phyloP scores from a whole-genome alignment of 2,888 invertebrate species.

The Euplexia lucipara region DNA sequence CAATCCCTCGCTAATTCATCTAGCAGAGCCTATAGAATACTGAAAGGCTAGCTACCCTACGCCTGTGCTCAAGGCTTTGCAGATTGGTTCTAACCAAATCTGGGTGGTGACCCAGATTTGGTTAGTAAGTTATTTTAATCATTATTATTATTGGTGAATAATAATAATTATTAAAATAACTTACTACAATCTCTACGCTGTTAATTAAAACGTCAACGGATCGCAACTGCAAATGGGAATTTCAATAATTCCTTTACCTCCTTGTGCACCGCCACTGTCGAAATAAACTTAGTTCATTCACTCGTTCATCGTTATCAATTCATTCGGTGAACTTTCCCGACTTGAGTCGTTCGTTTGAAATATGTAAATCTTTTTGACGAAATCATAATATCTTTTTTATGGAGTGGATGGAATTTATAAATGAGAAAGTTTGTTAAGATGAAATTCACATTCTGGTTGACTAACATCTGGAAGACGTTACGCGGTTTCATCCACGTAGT shows the following conservation, averaged over 20 bases:
- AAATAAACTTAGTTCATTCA: constrained; percentile 51
- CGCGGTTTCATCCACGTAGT: too few species aligned
- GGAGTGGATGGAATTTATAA: constrained; percentile 6
- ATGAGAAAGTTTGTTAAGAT: background rate
- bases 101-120: too few species aligned
- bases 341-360: constrained; percentile 4
- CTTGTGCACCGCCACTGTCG: constrained; percentile 27
- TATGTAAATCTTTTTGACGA: constrained; percentile 24
- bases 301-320: constrained; percentile 56
- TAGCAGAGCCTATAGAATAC: too few species aligned
- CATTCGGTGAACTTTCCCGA: constrained; percentile 45
- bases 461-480: too few species aligned
- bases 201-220: constrained; percentile 42
- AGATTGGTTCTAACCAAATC: too few species aligned
- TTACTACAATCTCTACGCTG: constrained; percentile 17
- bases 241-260: constrained; percentile 35
- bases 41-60: too few species aligned
- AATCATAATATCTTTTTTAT: constrained; percentile 29
- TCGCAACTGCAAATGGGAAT: constrained; percentile 26
- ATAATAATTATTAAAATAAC: too few species aligned
- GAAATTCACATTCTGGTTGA: background rate
- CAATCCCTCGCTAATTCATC: too few species aligned
- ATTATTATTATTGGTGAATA: too few species aligned
- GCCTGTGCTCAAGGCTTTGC: too few species aligned
- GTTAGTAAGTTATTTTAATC: too few species aligned